phyloP scores from a whole-genome alignment of 2,797 vertebrate genomes.

The Syngnathus acus region DNA sequence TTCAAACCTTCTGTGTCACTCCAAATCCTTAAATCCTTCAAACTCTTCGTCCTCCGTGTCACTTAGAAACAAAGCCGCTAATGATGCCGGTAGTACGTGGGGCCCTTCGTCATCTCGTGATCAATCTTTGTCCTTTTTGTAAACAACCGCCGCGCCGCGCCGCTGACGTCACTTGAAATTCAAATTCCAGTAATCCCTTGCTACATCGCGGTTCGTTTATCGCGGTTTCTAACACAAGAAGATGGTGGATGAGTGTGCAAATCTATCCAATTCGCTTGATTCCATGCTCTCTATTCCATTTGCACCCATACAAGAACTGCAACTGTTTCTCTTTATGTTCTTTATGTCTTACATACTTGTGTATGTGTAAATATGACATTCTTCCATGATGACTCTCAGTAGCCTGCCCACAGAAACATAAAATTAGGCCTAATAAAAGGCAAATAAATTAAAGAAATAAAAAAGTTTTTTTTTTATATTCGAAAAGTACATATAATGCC shows the following conservation, averaged over 20 bases:
- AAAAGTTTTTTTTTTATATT: neutral
- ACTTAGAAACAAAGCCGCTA: too few species aligned
- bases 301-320: neutral
- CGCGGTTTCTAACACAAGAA: constrained; percentile 18
- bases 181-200: too few species aligned
- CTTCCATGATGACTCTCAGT: constrained; percentile 23
- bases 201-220: too few species aligned
- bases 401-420: constrained; percentile 27
- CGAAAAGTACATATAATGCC: too few species aligned
- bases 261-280: constrained; percentile 7
- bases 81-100: too few species aligned
- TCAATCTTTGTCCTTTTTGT: too few species aligned
- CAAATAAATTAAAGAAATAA: neutral
- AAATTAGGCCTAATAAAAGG: constrained; percentile 9
- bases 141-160: too few species aligned
- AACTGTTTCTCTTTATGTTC: neutral
- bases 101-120: too few species aligned
- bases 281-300: neutral
- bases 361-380: constrained; percentile 32
- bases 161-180: too few species aligned
- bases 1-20: too few species aligned
- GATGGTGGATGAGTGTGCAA: constrained; percentile 11
- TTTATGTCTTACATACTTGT: constrained; percentile 12
- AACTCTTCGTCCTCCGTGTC: too few species aligned
- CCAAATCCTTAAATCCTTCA: too few species aligned